Evolutionary conservation across 2,113 vertebrate genomes (phyloP), one percentile per base, ranked within the genome.

Genomic region (Elephas maximus): DNA sequence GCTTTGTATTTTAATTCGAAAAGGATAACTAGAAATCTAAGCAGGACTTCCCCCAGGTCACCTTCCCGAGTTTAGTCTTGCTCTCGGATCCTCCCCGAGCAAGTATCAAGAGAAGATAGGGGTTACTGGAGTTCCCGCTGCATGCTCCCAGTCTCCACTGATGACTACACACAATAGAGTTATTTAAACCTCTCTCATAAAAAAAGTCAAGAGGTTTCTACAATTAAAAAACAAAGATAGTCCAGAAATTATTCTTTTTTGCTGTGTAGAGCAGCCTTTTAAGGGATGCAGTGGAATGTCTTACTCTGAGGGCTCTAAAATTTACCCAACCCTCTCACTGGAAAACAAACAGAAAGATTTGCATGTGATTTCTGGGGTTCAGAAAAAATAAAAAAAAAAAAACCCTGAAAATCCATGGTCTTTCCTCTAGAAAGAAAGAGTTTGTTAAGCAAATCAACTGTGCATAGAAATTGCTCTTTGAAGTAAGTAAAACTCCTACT

Each of bases 401-500:
- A n/a, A n/a, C 85, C 82, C 10, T n/a, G 28, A 26, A 63, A 89
- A 45, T 44, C 37, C 48, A 23, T 17, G 44, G 60, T 63, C 21
- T 57, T 92, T 62, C 41, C 21, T 79, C 48, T 81, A 44, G 62
- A 88, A 77, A 81, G 53, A 86, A 95, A 86, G 60, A 12, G 21
- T 33, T 95, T 88, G 9, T 60, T 86, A 63, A 82, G 65, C 18
- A 93, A 93, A 73, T 96, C 18, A 14, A 83, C 15, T 28, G 9
- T 94, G 63, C 53, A 48, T 3, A 88, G 83, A 91, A 88, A 95
- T 76, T 5, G 11, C 44, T 92, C 62, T 81, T 86, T 45, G 79
- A 94, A 93, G 51, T 73, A 71, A 89, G n/a, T 77, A 85, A 90
- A 93, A 87, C 15, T 85, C 57, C 30, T 85, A 37, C 60, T 80